A percentile compares a stretch with the other conserved stretches of the same genome.
These are phyloP conservation scores for Ornithorhynchus anatinus DNA, from an alignment of 2,113 vertebrate species.

Conservation along the genomic window DNA sequence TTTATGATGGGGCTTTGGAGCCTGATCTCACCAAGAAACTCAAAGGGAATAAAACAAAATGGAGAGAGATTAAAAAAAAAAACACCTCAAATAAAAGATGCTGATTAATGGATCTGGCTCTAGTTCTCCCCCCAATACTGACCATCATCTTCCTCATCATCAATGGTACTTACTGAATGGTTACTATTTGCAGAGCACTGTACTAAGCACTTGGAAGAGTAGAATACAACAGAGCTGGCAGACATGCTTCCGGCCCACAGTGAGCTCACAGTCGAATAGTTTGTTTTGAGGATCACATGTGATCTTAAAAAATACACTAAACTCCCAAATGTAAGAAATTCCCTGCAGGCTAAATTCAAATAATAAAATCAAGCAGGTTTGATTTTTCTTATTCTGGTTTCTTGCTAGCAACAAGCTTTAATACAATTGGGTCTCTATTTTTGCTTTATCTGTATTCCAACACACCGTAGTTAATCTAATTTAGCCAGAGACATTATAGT, in stretches of 20 bases:
- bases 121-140: background rate
- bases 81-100: background rate
- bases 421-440: background rate
- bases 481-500: background rate
- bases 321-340: background rate
- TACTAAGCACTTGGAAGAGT: no score
- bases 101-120: background rate
- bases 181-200: no score
- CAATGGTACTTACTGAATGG: no score
- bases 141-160: no score
- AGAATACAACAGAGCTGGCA: no score
- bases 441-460: background rate
- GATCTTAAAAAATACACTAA: background rate
- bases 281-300: background rate
- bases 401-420: background rate
- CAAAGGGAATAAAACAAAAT: background rate
- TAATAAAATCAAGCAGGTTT: background rate
- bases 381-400: background rate
- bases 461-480: background rate
- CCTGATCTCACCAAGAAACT: no score
- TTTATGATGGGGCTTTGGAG: no score
- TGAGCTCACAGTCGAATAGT: no score
- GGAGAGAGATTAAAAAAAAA: background rate
- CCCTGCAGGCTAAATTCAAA: background rate
- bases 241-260: no score